phyloP scores from a whole-genome alignment of 2,113 vertebrate genomes.

The Hyperopisus bebe region DNA sequence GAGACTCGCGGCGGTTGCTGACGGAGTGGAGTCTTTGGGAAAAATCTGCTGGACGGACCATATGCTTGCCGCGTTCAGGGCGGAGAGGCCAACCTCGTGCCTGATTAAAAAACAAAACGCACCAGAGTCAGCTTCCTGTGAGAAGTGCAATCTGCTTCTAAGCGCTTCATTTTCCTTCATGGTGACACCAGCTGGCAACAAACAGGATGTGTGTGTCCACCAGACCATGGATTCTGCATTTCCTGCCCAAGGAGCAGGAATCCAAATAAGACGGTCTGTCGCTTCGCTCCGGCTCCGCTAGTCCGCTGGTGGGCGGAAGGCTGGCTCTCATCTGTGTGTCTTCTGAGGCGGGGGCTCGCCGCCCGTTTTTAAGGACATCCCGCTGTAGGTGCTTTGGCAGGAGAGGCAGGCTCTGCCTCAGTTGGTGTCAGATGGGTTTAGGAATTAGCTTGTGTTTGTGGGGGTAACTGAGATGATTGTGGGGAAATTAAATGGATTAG shows the following conservation, averaged over 20 bases:
- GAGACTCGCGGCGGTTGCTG: background rate
- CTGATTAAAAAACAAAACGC: background rate
- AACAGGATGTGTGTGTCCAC: background rate
- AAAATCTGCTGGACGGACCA: background rate
- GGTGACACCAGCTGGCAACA: background rate
- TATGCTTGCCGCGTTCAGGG: background rate
- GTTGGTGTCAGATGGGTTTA: background rate
- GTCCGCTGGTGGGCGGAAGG: background rate
- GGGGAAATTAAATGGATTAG: background rate
- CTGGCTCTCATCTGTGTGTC: background rate
- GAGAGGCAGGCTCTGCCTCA: background rate
- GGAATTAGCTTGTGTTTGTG: background rate
- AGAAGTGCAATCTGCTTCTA: background rate
- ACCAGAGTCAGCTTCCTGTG: background rate
- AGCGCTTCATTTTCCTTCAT: background rate
- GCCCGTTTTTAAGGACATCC: background rate
- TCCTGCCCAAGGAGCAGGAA: background rate
- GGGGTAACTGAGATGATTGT: background rate
- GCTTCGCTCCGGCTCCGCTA: background rate
- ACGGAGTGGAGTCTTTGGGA: background rate
- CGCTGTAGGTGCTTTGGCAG: background rate
- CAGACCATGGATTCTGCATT: background rate
- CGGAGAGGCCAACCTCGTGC: background rate
- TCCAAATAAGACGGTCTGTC: background rate
- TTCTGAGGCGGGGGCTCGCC: background rate